Percentiles rank a stretch among this genome's conserved stretches.
These are phyloP conservation scores for Chaetophractus vellerosus DNA, from an alignment of 2,797 vertebrate genomes.

Conservation along the genomic window DNA sequence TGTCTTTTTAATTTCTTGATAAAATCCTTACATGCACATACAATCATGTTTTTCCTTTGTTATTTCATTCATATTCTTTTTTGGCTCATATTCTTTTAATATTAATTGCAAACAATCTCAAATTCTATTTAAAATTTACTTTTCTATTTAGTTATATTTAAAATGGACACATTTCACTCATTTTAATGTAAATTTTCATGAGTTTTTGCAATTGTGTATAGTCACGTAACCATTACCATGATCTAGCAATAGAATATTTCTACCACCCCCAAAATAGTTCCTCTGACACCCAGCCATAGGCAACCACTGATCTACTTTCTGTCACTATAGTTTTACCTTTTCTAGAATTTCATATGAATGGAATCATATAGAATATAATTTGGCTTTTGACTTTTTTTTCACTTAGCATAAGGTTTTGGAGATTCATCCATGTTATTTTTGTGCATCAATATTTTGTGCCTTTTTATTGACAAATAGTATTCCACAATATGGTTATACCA, in stretches of 20 bases:
- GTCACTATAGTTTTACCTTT: constrained; percentile 10
- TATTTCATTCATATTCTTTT: constrained; percentile 60
- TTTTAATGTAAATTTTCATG: background rate
- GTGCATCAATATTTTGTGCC: background rate
- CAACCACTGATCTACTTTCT: constrained; percentile 19
- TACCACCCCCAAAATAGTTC: background rate
- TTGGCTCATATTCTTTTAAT: constrained; percentile 11
- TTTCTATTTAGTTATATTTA: constrained; percentile 47
- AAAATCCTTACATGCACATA: background rate
- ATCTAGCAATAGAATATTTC: constrained; percentile 32
- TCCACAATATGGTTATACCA: background rate
- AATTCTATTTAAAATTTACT: constrained; percentile 32
- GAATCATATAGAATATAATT: background rate
- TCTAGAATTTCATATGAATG: background rate
- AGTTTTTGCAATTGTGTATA: background rate
- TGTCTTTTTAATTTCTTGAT: too few species aligned
- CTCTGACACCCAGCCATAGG: background rate
- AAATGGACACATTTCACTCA: constrained; percentile 10
- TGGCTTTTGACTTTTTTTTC: background rate
- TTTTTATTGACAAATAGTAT: constrained; percentile 40
- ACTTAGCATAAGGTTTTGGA: background rate
- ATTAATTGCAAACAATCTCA: constrained; percentile 29
- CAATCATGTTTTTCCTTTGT: constrained; percentile 21
- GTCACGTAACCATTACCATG: background rate
- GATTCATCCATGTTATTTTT: constrained; percentile 6